Percentiles rank a stretch among this genome's conserved stretches.
Conservation (phyloP, 2,797 vertebrate genomes). For the Halcyon leucocephala region DNA sequence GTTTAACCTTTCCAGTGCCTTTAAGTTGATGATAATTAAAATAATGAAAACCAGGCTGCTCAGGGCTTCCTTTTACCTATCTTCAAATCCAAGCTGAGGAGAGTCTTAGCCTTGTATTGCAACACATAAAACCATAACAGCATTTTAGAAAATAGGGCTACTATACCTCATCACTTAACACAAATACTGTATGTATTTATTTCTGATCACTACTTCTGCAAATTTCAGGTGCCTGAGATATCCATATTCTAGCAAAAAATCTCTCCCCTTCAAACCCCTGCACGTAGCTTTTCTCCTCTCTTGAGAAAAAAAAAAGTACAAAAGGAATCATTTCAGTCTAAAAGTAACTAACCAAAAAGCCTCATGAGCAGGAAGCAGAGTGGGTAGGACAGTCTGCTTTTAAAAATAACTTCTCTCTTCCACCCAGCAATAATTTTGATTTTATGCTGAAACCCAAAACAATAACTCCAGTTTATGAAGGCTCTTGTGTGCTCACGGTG, state of each 20-base stretch:
- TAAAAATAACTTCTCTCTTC: slow-evolving; percentile 23
- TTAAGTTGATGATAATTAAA: background rate
- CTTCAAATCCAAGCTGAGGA: background rate
- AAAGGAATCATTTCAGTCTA: background rate
- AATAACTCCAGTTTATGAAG: background rate
- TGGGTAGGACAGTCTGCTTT: slow-evolving; percentile 7
- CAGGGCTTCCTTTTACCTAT: background rate
- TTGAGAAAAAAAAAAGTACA: background rate
- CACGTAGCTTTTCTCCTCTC: background rate
- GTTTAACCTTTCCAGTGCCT: background rate
- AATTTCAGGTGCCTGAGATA: background rate
- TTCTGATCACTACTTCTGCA: background rate
- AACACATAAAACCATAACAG: background rate
- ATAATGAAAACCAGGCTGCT: background rate
- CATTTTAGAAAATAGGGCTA: background rate
- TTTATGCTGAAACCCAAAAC: background rate
- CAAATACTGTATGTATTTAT: background rate
- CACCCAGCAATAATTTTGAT: background rate
- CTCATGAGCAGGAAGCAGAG: background rate
- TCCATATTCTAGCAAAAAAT: background rate
- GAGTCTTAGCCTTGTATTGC: background rate
- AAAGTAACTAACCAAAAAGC: background rate
- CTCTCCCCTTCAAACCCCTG: background rate
- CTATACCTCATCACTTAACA: background rate
- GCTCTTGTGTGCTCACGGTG: background rate